Evolutionary conservation across 2,797 vertebrate genomes (phyloP).

Genomic region (Sebastes umbrosus): DNA sequence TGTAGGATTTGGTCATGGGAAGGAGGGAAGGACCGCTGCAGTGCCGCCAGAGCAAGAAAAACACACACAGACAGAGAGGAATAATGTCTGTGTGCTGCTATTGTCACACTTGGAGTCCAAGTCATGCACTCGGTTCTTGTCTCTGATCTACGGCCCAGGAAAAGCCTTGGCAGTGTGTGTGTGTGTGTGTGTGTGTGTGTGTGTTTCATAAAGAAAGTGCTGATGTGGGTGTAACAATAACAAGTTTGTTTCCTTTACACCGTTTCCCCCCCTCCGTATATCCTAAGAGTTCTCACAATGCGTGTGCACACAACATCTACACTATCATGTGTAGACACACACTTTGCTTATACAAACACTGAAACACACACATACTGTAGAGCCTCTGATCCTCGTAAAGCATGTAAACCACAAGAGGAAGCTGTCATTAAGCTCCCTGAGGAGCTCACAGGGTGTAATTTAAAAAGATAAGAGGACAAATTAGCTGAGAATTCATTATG

Average conservation of each 20-base stretch:
- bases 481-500: conserved; percentile 56
- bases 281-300: conserved; percentile 40
- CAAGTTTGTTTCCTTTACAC: conserved; percentile 61
- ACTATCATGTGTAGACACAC: not conserved
- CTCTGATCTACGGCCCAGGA: conserved; percentile 50
- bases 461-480: conserved; percentile 66
- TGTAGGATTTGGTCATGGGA: conserved; percentile 66
- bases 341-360: conserved; percentile 32
- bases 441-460: conserved; percentile 54
- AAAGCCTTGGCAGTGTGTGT: conserved; percentile 42
- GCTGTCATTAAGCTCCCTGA: conserved; percentile 47
- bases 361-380: not conserved
- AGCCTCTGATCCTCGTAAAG: conserved; percentile 34
- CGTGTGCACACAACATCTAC: not conserved
- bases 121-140: conserved; percentile 25
- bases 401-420: conserved; percentile 51
- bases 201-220: conserved; percentile 36
- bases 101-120: conserved; percentile 48
- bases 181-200: not conserved
- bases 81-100: conserved; percentile 39
- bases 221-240: conserved; percentile 67
- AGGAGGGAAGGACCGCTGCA: conserved; percentile 56
- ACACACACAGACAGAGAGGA: conserved; percentile 27
- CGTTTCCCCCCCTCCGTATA: not conserved
- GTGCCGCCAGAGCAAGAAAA: conserved; percentile 4